Conservation (phyloP, 2,113 vertebrate species). For the Oncorhynchus clarkii region DNA sequence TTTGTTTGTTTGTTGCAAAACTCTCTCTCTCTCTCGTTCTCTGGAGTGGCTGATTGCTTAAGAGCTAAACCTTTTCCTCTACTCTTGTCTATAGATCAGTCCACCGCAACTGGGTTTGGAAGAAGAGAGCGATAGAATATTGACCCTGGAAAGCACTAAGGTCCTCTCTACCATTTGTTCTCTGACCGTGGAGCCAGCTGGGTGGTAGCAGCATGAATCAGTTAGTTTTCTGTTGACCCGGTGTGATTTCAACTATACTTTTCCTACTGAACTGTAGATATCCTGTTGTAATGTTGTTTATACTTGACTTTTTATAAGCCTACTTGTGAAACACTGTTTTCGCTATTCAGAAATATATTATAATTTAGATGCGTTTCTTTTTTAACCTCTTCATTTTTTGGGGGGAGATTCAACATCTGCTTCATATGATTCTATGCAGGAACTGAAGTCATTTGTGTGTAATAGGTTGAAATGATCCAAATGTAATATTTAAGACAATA, state of each 20-base stretch:
- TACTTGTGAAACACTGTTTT: slow-evolving; percentile 77
- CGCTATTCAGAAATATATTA: slow-evolving; percentile 69
- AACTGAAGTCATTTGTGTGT: slow-evolving; percentile 70
- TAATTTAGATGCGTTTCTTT: slow-evolving; percentile 43
- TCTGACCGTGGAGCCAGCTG: slow-evolving; percentile 41
- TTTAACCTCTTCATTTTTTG: neutral
- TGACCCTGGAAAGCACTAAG: slow-evolving; percentile 80
- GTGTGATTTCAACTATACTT: slow-evolving; percentile 75
- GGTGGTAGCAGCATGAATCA: slow-evolving; percentile 72
- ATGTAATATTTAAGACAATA: slow-evolving; percentile 45
- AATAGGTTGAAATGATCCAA: slow-evolving; percentile 59
- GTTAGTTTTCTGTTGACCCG: slow-evolving; percentile 71
- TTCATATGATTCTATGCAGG: slow-evolving; percentile 60
- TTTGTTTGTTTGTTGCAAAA: no score
- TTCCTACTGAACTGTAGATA: slow-evolving; percentile 78
- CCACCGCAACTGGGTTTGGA: slow-evolving; percentile 68
- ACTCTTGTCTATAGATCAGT: slow-evolving; percentile 59
- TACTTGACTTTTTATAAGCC: slow-evolving; percentile 80
- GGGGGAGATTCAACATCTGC: slow-evolving; percentile 37
- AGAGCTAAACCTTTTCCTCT: neutral
- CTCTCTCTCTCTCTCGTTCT: no score
- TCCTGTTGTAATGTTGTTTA: slow-evolving; percentile 79
- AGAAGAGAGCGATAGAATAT: slow-evolving; percentile 78
- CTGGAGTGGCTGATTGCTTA: neutral
- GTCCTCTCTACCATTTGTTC: slow-evolving; percentile 27